These are phyloP conservation scores for Papilio demoleus DNA, from an alignment of 2,888 invertebrate species.

Conservation along the genomic window DNA sequence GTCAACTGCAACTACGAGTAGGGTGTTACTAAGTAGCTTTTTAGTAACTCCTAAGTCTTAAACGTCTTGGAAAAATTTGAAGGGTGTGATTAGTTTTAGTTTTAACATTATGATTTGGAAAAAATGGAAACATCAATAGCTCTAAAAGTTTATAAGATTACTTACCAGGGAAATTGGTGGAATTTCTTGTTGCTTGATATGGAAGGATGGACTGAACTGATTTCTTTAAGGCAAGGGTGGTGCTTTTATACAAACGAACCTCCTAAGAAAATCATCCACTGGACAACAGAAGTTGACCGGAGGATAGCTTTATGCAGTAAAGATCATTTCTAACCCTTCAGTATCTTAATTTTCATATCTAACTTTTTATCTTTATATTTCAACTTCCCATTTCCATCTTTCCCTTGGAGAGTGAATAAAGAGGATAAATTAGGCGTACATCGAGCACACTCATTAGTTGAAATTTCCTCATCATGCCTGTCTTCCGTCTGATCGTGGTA, in stretches of 20 bases:
- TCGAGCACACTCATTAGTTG: no score
- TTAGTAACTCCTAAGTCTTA: no score
- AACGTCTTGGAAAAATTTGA: no score
- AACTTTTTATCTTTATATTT: no score
- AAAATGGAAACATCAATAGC: background rate
- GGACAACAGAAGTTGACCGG: conserved; percentile 33
- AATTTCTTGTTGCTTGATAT: conserved; percentile 45
- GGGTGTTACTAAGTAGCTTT: no score
- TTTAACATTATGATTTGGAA: background rate
- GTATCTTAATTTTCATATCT: background rate
- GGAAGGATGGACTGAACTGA: conserved; percentile 69
- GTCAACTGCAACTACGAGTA: no score
- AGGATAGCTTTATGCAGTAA: conserved; percentile 44
- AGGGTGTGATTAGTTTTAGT: background rate
- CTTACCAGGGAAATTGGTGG: conserved; percentile 52
- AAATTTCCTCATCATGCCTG: no score
- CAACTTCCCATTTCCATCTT: no score
- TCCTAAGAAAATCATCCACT: conserved; percentile 44
- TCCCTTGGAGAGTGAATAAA: no score
- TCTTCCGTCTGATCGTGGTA: no score
- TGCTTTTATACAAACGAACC: conserved; percentile 65
- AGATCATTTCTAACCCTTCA: background rate
- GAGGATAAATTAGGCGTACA: no score
- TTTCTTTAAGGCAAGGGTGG: conserved; percentile 48
- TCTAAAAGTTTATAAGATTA: conserved; percentile 13